Evolutionary conservation across 2,113 vertebrate genomes (phyloP).

Genomic region (Gymnorhina tibicen): DNA sequence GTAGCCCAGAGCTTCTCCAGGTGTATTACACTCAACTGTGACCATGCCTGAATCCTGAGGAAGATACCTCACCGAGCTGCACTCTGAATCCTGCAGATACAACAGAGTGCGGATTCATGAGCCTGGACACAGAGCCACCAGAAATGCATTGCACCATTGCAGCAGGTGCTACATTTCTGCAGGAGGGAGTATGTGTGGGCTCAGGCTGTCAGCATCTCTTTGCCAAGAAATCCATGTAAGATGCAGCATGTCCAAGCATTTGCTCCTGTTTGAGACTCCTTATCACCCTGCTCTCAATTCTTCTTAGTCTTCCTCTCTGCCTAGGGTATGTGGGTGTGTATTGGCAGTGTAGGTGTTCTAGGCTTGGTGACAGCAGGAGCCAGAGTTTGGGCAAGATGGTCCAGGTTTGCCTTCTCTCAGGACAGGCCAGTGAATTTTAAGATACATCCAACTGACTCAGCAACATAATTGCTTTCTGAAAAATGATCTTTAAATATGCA

Average conservation of each 20-base stretch:
- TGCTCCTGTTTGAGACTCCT: background rate
- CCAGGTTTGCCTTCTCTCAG: background rate
- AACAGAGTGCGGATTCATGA: accelerated
- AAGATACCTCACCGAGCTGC: background rate
- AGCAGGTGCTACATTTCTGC: background rate
- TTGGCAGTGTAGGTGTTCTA: background rate
- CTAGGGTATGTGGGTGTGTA: accelerated
- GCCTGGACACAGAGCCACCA: background rate
- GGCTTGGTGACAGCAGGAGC: background rate
- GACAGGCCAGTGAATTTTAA: background rate
- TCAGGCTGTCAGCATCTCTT: background rate
- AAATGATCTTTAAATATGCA: background rate
- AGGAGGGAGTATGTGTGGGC: background rate
- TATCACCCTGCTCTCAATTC: background rate
- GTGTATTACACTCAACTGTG: background rate
- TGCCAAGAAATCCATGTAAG: background rate
- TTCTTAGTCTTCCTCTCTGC: background rate
- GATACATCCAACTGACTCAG: background rate
- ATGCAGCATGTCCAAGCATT: background rate
- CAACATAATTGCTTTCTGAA: background rate
- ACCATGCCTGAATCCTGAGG: accelerated
- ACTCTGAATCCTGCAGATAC: background rate
- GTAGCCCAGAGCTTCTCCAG: background rate
- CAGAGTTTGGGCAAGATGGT: background rate
- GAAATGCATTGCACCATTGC: background rate